phyloP scores from a whole-genome alignment of 1,140 invertebrate genomes.

The Scaptomyza hsui region DNA sequence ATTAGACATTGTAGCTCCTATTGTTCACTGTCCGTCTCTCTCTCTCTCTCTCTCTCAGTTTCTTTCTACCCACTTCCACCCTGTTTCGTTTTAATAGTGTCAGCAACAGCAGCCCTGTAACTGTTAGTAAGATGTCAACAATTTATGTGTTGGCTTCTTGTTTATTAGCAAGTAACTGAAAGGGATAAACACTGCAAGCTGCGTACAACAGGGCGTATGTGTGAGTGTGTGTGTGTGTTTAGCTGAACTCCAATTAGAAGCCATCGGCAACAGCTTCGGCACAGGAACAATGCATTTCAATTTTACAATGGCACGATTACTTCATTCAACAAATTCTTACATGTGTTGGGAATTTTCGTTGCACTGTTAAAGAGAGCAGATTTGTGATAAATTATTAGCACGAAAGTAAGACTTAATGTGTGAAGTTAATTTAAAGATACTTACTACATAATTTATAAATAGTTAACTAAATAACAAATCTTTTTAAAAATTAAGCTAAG shows the following conservation, averaged over 20 bases:
- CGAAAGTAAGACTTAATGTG: too few relatives aligned
- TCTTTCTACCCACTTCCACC: neutral
- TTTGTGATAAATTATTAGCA: too few relatives aligned
- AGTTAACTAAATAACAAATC: too few relatives aligned
- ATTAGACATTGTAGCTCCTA: neutral
- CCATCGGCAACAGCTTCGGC: constrained; percentile 13
- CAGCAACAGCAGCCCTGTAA: constrained; percentile 27
- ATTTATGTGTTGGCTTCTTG: constrained; percentile 50
- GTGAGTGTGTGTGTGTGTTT: constrained; percentile 47
- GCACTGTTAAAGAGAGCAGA: neutral
- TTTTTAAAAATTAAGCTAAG: too few relatives aligned
- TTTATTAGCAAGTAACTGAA: constrained; percentile 56
- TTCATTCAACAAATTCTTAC: neutral
- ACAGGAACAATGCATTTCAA: constrained; percentile 27
- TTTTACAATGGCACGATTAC: constrained; percentile 38
- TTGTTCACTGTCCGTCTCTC: neutral
- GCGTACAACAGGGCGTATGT: constrained; percentile 42
- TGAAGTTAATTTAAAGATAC: too few relatives aligned
- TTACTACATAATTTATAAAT: too few relatives aligned
- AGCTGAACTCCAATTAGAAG: constrained; percentile 55
- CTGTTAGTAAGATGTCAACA: constrained; percentile 50
- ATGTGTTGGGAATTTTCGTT: neutral
- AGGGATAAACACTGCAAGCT: constrained; percentile 43
- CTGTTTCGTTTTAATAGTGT: neutral
- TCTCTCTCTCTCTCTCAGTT: neutral